phyloP scores from a whole-genome alignment of 2,888 invertebrate genomes.

The Tenthredo notha region DNA sequence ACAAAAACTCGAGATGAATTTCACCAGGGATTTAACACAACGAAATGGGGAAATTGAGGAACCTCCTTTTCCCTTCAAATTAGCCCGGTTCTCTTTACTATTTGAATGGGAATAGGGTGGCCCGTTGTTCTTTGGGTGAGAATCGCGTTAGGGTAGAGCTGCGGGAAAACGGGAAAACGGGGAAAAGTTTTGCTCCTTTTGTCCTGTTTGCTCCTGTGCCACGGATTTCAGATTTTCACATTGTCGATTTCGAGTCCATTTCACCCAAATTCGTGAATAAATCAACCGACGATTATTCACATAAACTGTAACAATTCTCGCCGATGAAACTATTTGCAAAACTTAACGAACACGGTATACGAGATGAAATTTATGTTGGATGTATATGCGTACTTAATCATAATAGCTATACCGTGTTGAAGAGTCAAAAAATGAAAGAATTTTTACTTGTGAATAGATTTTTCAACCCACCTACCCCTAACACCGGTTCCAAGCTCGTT shows the following conservation, averaged over 20 bases:
- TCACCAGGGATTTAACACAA: too few species aligned
- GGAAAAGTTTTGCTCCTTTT: not conserved
- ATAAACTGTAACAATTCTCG: too few species aligned
- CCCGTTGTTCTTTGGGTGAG: not conserved
- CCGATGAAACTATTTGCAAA: not conserved
- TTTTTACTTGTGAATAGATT: not conserved
- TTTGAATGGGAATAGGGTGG: not conserved
- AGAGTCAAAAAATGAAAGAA: not conserved
- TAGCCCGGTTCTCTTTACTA: not conserved
- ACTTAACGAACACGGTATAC: not conserved
- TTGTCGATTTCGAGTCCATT: not conserved
- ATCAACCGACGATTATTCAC: not conserved
- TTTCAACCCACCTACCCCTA: not conserved
- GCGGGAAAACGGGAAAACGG: not conserved
- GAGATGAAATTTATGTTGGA: not conserved
- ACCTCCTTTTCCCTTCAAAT: too few species aligned
- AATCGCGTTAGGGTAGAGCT: not conserved
- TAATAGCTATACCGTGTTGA: not conserved
- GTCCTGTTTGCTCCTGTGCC: too few species aligned
- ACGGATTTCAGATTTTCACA: not conserved
- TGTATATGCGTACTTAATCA: not conserved
- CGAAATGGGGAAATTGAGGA: too few species aligned
- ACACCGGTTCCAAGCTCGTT: constrained; percentile 1
- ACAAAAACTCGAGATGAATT: too few species aligned
- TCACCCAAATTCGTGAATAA: not conserved